phyloP scores from a whole-genome alignment of 2,888 invertebrate species.

The Matsumyia berberina region DNA sequence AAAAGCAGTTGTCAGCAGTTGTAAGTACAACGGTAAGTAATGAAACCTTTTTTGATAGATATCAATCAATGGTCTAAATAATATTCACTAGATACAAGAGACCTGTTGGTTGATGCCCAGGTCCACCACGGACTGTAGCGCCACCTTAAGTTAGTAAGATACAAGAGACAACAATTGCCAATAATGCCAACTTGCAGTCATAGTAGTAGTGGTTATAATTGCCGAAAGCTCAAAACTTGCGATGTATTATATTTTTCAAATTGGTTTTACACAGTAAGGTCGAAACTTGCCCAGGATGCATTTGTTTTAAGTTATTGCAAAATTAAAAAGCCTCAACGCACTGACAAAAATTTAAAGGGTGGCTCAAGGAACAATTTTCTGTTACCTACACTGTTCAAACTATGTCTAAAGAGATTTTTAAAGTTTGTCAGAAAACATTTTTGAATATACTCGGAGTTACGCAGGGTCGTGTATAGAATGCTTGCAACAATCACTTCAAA shows the following conservation, averaged over 20 bases:
- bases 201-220: neutral
- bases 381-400: neutral
- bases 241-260: no score
- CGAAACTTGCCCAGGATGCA: neutral
- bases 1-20: no score
- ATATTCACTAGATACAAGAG: slow-evolving; percentile 1
- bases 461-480: slow-evolving; percentile 47
- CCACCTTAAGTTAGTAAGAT: no score
- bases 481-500: slow-evolving; percentile 40
- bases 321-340: slow-evolving; percentile 5
- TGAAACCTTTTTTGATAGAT: neutral
- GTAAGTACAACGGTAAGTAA: neutral
- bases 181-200: neutral
- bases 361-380: no score
- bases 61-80: neutral
- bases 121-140: no score
- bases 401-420: neutral
- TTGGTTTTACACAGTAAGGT: neutral
- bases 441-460: slow-evolving; percentile 51
- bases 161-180: no score
- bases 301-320: neutral
- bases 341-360: neutral
- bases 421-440: neutral
- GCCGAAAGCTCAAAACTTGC: neutral
- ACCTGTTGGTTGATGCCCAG: no score